Evolutionary conservation across 2,113 vertebrate genomes (phyloP), one percentile per base, ranked within the genome.

Genomic region (Tachysurus fulvidraco): DNA sequence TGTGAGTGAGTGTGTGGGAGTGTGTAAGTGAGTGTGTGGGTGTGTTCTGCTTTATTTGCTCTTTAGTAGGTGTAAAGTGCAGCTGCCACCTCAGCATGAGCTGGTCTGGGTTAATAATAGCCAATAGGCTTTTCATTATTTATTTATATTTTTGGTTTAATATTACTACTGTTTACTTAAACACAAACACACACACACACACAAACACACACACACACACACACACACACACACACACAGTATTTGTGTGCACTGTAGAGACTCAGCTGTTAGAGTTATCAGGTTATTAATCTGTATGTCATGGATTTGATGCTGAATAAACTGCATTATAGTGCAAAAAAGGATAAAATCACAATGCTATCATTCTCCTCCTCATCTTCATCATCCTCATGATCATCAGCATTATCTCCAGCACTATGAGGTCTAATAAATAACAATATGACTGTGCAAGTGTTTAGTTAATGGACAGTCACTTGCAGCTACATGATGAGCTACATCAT

Each of bases 21-120:
- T 54, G 85, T 57, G 83, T 52, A 59, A 60, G 44, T 73, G 10
- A 73, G 8, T 36, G 30, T 62, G 82, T 86, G 89, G 87, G 89
- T 88, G 83, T 50, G 84, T 0, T 85, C 79, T 81, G 25, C 83
- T 93, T 93, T 94, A 92, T 93, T 94, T 85, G 91, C 87, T 90
- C 77, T 92, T 84, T 71, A 91, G 81, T 84, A 85, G 86, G 84
- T 91, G 91, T 62, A 30, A 54, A 86, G 73, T 80, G 16, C 93
- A 94, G 93, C 93, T 95, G 93, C 92, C 90, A 89, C 90, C 91
- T 78, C 90, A 92, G 90, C 88, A 87, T 83, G 85, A 91, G 92
- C 83, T 60, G 81, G 89, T 93, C 90, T 92, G 85, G 90, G 91
- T 95, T 96, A 96, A 95, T 94, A 95, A 94, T 93, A 96, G 92